These are phyloP conservation scores for Caiman crocodilus DNA, from an alignment of 2,797 vertebrate genomes.

Conservation along the genomic window DNA sequence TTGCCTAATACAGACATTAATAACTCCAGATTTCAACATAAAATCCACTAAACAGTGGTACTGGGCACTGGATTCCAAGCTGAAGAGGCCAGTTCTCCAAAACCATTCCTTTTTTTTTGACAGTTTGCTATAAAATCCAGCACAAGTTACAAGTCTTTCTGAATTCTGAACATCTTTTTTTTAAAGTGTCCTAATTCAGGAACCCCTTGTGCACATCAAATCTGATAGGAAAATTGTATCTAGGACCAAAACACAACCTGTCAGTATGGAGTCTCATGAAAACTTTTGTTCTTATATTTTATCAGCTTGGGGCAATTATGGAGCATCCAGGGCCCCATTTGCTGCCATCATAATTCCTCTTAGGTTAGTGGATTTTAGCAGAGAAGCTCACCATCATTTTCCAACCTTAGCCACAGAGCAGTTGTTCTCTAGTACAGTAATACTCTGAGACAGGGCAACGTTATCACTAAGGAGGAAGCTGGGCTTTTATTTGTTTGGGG, in stretches of 20 bases:
- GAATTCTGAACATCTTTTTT: not conserved
- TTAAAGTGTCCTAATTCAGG: not conserved
- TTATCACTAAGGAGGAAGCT: not conserved
- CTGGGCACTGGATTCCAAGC: not conserved
- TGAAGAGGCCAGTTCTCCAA: not conserved
- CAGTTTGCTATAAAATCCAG: not conserved
- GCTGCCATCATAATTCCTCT: not conserved
- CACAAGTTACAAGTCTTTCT: not conserved
- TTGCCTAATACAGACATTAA: not conserved
- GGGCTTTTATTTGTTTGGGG: too few species aligned
- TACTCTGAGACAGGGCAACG: not conserved
- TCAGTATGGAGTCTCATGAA: not conserved
- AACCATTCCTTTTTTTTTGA: accelerated
- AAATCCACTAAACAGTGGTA: not conserved
- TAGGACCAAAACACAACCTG: not conserved
- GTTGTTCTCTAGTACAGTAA: not conserved
- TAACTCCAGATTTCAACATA: not conserved
- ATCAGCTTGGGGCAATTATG: not conserved
- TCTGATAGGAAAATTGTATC: not conserved
- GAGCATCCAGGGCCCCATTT: not conserved
- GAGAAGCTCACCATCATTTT: not conserved
- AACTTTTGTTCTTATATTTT: not conserved
- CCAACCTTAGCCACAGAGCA: not conserved
- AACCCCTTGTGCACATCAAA: not conserved
- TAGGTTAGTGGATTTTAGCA: not conserved